These are phyloP conservation scores for Ameiurus melas DNA, from an alignment of 2,113 vertebrate species.

Conservation along the genomic window DNA sequence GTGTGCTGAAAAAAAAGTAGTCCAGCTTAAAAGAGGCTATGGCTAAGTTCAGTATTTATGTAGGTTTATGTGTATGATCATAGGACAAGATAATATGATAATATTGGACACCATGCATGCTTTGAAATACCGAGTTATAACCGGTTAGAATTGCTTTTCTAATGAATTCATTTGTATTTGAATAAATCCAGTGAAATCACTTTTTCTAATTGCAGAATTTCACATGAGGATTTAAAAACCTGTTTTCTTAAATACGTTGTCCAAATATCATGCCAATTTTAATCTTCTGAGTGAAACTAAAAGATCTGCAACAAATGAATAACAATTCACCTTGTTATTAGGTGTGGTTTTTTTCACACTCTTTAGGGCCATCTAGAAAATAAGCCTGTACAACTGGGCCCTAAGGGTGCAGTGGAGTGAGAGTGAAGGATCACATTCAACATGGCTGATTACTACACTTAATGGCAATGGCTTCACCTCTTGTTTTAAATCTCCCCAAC, in stretches of 20 bases:
- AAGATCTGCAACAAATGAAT: constrained; percentile 8
- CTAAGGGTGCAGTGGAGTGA: constrained; percentile 62
- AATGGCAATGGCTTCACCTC: constrained; percentile 72
- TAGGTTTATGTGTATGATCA: constrained; percentile 31
- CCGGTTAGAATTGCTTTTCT: background rate
- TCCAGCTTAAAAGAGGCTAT: constrained; percentile 47
- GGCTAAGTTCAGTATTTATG: constrained; percentile 56
- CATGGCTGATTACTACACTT: constrained; percentile 71
- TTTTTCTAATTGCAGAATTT: background rate
- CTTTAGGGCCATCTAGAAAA: background rate
- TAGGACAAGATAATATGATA: background rate
- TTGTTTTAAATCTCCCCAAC: constrained; percentile 72
- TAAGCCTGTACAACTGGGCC: background rate
- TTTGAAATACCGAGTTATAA: background rate
- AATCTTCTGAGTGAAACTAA: constrained; percentile 1
- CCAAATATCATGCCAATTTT: background rate
- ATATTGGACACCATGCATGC: background rate
- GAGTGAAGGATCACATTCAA: constrained; percentile 61
- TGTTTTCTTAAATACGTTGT: background rate
- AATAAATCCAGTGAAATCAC: too few relatives aligned
- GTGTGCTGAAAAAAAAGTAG: constrained; percentile 59
- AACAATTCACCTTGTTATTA: background rate
- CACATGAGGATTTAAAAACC: background rate
- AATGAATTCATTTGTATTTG: background rate
- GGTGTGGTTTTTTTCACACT: background rate